Evolutionary conservation across 1,140 invertebrate species (phyloP).

Genomic region (Drosophila eugracilis): DNA sequence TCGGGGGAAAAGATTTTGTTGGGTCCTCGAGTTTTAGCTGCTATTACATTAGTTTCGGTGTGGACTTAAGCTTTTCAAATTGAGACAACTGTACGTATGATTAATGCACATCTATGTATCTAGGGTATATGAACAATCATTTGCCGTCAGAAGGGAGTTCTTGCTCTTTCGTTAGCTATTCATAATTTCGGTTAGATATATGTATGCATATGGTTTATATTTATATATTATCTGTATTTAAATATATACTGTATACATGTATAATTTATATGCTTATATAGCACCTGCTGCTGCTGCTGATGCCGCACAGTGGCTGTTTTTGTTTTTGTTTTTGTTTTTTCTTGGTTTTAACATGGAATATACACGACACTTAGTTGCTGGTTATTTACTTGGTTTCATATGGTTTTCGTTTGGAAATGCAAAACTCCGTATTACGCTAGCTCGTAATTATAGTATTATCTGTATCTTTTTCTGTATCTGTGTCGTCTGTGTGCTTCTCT

Average conservation of each 20-base stretch:
- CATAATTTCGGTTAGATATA: slow-evolving; percentile 50
- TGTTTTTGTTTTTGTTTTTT: no score
- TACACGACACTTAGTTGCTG: slow-evolving; percentile 78
- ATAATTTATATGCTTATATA: slow-evolving; percentile 57
- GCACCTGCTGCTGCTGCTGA: slow-evolving; percentile 52
- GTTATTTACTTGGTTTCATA: slow-evolving; percentile 56
- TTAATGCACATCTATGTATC: slow-evolving; percentile 34
- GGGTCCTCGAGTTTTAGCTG: slow-evolving; percentile 47
- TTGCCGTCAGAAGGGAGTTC: slow-evolving; percentile 25
- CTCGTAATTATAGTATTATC: slow-evolving; percentile 55
- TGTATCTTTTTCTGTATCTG: slow-evolving; percentile 7
- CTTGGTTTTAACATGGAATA: slow-evolving; percentile 75
- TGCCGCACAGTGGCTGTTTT: slow-evolving; percentile 3
- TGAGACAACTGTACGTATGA: slow-evolving; percentile 57
- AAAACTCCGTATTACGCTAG: slow-evolving; percentile 69
- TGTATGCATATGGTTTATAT: slow-evolving; percentile 59
- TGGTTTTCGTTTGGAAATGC: slow-evolving; percentile 52
- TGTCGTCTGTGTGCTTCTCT: slow-evolving; percentile 36
- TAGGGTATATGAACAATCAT: slow-evolving; percentile 16
- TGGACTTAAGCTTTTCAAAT: slow-evolving; percentile 61
- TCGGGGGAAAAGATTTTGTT: slow-evolving; percentile 4
- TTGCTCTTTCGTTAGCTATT: slow-evolving; percentile 30
- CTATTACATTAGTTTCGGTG: slow-evolving; percentile 22
- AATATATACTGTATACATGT: slow-evolving; percentile 47
- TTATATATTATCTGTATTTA: slow-evolving; percentile 48